Evolutionary conservation across 2,888 invertebrate species (phyloP), one percentile per base, ranked within the genome.

Genomic region (Furcula furcula): DNA sequence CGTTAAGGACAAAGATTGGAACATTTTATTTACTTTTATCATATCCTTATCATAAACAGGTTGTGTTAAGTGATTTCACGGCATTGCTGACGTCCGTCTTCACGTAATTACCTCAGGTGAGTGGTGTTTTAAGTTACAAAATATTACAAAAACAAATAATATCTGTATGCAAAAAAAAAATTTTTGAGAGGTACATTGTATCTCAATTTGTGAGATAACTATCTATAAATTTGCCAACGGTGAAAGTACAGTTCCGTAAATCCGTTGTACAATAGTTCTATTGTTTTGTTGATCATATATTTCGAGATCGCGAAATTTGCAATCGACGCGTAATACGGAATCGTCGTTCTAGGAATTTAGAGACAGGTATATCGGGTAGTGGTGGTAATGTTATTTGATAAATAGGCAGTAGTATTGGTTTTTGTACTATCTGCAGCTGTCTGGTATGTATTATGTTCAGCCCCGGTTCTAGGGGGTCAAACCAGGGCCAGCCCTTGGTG

Each of bases 71-170:
- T 75, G 73, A 70, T 74, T 76, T 67, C 56, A 60, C 65, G 60
- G 65, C 54, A 58, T 60, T 65, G 57, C 52, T 72, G 64, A 67
- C 66, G 62, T 66, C 53, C 42, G 41, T 49, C 44, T 57, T 40
- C 55, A 62, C 66, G 54, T 69, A 69, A 67, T 63, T 59, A 53
- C 46, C 42, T 40, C 55, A 70, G 76, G 82, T 82, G 55, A 79
- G 78, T 50, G 29, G 34, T 41, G 41, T 44, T 61, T 49, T 60
- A 56, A 39, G 50, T 56, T 58, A 59, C 7, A 51, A 61, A 57
- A 19, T 36, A 19, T 5, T 10, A 7, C 4, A 4, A 18, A 28
- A 28, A 7, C 4, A 4, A 18, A 28, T 18, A 18, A 18, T 6
- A 7, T 11, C 5, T 7, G 3, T 4, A 23, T 2, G 15, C 28